Evolutionary conservation across 2,113 vertebrate genomes (phyloP).

Genomic region (Brachypodius melanocephalos): DNA sequence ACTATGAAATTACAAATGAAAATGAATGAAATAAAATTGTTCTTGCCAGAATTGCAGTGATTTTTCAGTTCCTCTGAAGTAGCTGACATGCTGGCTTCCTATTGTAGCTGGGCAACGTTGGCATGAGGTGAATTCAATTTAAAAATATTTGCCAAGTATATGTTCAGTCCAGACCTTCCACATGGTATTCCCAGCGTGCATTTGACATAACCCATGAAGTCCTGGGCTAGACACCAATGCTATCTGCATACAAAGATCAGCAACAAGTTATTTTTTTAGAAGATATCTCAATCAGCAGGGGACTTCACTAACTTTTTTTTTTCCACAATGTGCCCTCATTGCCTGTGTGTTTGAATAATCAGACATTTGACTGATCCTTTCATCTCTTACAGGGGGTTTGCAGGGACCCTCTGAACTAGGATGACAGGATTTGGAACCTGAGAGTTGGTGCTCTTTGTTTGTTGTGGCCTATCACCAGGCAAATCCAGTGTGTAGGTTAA

Average conservation of each 20-base stretch:
- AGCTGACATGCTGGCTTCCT: neutral
- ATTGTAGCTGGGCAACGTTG: constrained; percentile 83
- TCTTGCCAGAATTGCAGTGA: neutral
- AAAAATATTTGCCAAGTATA: constrained; percentile 77
- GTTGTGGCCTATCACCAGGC: constrained; percentile 78
- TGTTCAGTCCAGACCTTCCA: constrained; percentile 75
- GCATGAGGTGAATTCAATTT: constrained; percentile 64
- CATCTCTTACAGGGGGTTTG: constrained; percentile 77
- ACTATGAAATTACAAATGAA: neutral
- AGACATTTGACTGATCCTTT: constrained; percentile 81
- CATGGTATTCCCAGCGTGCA: constrained; percentile 75
- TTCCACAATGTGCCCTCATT: constrained; percentile 60
- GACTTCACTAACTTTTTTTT: constrained; percentile 60
- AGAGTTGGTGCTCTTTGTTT: constrained; percentile 81
- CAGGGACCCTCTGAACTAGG: constrained; percentile 77
- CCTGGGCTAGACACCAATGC: constrained; percentile 55
- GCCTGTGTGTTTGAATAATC: constrained; percentile 75
- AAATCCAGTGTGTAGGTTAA: constrained; percentile 85
- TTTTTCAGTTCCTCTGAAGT: neutral
- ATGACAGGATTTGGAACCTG: constrained; percentile 83
- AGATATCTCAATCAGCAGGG: constrained; percentile 93
- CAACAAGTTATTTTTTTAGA: constrained; percentile 68
- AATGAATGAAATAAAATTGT: neutral
- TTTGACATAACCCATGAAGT: constrained; percentile 73
- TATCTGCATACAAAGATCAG: constrained; percentile 51